These are phyloP conservation scores for Heliconius eleuchia DNA, from an alignment of 1,140 invertebrate species.

Conservation along the genomic window DNA sequence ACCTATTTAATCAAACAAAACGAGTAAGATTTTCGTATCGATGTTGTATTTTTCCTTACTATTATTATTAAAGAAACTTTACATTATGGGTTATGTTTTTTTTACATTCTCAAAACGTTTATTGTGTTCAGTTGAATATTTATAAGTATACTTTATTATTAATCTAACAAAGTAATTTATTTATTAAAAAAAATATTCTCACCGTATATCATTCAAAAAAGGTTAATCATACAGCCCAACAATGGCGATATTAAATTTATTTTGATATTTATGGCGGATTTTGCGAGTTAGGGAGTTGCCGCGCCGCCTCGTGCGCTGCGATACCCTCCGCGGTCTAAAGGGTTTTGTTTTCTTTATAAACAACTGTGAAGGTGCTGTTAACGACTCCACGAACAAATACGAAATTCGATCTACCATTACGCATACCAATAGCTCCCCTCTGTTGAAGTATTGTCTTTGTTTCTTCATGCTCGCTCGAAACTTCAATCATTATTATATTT, in stretches of 20 bases:
- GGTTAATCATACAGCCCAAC: constrained; percentile 29
- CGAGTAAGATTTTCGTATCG: background rate
- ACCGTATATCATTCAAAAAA: background rate
- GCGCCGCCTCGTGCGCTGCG: constrained; percentile 28
- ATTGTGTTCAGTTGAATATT: background rate
- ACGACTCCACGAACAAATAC: constrained; percentile 79
- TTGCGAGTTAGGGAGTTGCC: constrained; percentile 41
- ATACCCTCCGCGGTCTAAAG: constrained; percentile 53
- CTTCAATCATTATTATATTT: constrained; percentile 49
- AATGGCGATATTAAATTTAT: constrained; percentile 46
- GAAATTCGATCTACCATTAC: constrained; percentile 80
- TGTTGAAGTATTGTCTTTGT: constrained; percentile 68
- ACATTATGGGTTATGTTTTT: background rate
- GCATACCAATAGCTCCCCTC: constrained; percentile 76
- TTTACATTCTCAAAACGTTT: background rate
- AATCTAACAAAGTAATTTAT: background rate
- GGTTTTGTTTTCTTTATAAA: constrained; percentile 79
- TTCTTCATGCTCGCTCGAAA: constrained; percentile 45
- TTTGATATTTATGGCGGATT: constrained; percentile 50
- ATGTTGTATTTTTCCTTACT: background rate
- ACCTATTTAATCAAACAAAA: constrained; percentile 21
- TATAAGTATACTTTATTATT: background rate
- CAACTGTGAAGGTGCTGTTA: constrained; percentile 76
- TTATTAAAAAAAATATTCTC: constrained; percentile 1
- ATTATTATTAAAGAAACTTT: background rate